Evolutionary conservation across 2,113 vertebrate genomes (phyloP), one percentile per base, ranked within the genome.

Genomic region (Indicator maculatus): DNA sequence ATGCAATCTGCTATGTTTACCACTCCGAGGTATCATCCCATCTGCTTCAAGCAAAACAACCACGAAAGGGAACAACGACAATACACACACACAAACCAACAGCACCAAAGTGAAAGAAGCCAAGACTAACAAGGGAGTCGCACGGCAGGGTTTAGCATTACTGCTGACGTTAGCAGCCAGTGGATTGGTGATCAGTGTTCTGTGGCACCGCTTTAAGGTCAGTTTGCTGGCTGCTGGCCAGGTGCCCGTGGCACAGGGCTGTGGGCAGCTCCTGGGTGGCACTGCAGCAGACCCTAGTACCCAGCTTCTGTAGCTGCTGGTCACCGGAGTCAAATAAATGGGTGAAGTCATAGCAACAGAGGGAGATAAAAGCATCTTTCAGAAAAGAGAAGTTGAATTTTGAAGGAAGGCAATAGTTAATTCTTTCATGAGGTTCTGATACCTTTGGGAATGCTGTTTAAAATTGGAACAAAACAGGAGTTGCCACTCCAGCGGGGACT

Each of bases 1-100:
- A 8, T 21, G 33, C 79, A 70, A 21, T 26, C 7, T 33, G 2
- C 33, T 56, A 31, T 0, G 0, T 30, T 3, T 12, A 44, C 4
- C 21, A 10, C 20, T 67, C 69, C 27, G 52, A 65, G 39, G 81
- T 73, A 50, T 11, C 1, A 0, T 33, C 78, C 24, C 6, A 12
- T 58, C 39, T 47, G 6, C 52, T 80, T 67, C 56, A 47, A 86
- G 58, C 33, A 58, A 53, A 83, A 12, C 27, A 56, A 9, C 13
- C 16, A 9, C 8, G 12, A 44, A 2, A 52, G 9, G 21, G 33
- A 26, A 4, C 5, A 21, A 30, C 15, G 6, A 3, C 53, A 33
- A 12, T 8, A 28, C 8, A 39, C 5, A 17, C 13, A 20, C 28
- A 66, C 16, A 13, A 17, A 18, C 1, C 5, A 19, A 41, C 58